Base-by-base conservation (phyloP, 2,888 invertebrate species). In the Hipparchia sbordonii region DNA sequence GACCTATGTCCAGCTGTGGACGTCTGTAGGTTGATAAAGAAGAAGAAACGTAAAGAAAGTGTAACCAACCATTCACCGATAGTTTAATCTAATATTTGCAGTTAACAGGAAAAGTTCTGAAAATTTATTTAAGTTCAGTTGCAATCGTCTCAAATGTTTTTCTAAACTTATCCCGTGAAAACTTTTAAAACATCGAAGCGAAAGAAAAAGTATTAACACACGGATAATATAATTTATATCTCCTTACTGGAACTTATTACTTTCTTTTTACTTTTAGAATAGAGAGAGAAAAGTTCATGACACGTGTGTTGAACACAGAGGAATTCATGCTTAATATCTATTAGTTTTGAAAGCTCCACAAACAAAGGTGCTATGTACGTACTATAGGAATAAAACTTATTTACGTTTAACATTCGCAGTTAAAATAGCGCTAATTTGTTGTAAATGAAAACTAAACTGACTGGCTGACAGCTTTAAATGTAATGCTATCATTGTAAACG, bases 151-250 rank as follows among this genome's bases (percentile, higher is more conserved):
- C 46, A 46, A 67, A 67, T 23, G 57, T 46, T 67, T 67, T 56
- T 46, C 57, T 8, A 57, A 67, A 67, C 9, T 46, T 57, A 57
- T 57, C 57, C 13, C 57, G 46, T 46, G 67, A 57, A 67, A 46
- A 46, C 46, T 67, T 67, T 46, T 66, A 57, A 67, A n/a, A 7
- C 39, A 51, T 67, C 57, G 57, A 46, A 23, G 46, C 67, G 45
- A 67, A 59, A 67, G 57, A 67, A 67, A 67, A 67, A 57, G 46
- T 46, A 48, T 23, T 46, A 67, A 6, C n/a, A 23, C 57, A 67
- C 63, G 9, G 51, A 63, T 63, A 63, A 57, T 63, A 57, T 10
- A 57, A 67, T 59, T 59, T 59, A 46, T 59, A 46, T 45, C 56
- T 45, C 4, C 1, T 45, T 13, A 46, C 57, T 23, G 23, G 23